Conservation (phyloP, 1,140 invertebrate genomes). For the Pogonomyrmex californicus region DNA sequence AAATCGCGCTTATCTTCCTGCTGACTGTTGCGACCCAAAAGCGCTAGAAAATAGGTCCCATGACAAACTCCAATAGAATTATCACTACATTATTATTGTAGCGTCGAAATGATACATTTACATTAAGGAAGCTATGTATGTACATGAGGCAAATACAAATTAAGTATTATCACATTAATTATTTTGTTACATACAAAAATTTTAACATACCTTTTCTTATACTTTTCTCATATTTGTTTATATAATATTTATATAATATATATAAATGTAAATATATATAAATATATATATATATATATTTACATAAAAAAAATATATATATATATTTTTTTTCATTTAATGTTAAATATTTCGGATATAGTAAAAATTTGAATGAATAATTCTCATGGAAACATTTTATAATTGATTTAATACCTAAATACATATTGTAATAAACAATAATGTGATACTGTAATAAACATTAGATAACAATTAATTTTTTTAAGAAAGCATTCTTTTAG, state of each 20-base stretch:
- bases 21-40: constrained; percentile 32
- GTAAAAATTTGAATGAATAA: background rate
- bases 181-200: background rate
- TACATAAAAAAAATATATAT: no score
- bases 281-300: no score
- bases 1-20: constrained; percentile 50
- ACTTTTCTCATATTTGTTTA: background rate
- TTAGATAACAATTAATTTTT: background rate
- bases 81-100: constrained; percentile 26
- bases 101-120: constrained; percentile 40
- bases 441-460: background rate
- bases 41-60: constrained; percentile 33
- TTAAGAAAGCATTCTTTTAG: background rate
- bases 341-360: background rate
- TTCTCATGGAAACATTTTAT: background rate
- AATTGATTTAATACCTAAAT: background rate
- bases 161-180: background rate
- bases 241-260: background rate
- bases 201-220: background rate
- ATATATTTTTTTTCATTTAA: background rate
- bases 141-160: constrained; percentile 46
- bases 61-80: constrained; percentile 35
- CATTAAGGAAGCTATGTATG: constrained; percentile 29
- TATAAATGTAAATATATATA: no score
- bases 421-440: background rate